Conservation (phyloP, 92 coral and sea anemone species). For the Umimayanthus chanpuru region DNA sequence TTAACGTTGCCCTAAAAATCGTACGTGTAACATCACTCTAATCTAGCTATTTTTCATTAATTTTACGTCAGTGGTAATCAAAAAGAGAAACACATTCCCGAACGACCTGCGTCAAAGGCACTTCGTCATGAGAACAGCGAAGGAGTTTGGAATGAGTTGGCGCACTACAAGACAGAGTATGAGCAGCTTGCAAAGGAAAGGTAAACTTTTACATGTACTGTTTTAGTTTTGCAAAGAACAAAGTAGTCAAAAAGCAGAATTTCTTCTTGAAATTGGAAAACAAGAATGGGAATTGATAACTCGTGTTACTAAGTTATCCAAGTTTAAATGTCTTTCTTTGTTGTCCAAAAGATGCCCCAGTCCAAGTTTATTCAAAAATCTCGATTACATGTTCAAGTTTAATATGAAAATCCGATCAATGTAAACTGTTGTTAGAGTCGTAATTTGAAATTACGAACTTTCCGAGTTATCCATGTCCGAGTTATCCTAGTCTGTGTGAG, state of each 20-base stretch:
- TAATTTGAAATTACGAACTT: no score
- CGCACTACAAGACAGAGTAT: slow-evolving; percentile 84
- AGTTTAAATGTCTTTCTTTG: no score
- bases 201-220: neutral
- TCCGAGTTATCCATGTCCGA: no score
- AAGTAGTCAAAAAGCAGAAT: neutral
- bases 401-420: no score
- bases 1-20: no score
- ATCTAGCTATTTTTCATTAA: neutral
- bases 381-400: no score
- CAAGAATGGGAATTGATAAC: neutral
- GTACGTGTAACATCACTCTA: no score
- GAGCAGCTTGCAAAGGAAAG: slow-evolving; percentile 86
- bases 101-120: slow-evolving; percentile 73
- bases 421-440: no score
- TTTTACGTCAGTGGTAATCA: slow-evolving; percentile 1
- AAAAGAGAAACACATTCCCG: slow-evolving; percentile 56
- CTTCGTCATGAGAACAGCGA: slow-evolving; percentile 91
- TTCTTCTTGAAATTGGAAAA: neutral
- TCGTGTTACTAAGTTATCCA: no score
- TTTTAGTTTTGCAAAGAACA: neutral
- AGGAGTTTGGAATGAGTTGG: slow-evolving; percentile 96
- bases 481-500: no score
- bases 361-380: no score
- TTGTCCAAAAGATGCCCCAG: no score